Evolutionary conservation across 1,140 invertebrate species (phyloP).

Genomic region (Monochamus saltuarius): DNA sequence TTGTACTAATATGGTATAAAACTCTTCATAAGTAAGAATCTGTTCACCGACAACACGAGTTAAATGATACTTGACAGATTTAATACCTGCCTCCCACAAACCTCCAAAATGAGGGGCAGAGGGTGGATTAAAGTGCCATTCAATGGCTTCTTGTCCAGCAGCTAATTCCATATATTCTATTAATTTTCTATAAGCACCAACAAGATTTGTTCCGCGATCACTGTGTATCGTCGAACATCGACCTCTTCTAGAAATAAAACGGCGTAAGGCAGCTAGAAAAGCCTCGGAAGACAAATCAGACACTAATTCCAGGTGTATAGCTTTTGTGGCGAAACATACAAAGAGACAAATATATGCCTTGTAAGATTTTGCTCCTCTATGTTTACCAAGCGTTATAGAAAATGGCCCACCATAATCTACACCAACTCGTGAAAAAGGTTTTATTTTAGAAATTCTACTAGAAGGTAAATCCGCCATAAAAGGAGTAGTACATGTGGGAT

Average conservation of each 20-base stretch:
- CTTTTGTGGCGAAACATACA: slow-evolving; percentile 10
- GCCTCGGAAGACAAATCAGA: too few relatives aligned
- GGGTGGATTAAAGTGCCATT: neutral
- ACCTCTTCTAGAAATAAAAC: neutral
- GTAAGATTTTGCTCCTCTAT: slow-evolving; percentile 6
- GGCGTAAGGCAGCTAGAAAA: neutral
- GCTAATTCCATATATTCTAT: neutral
- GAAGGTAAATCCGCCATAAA: slow-evolving; percentile 14
- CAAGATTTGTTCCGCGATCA: neutral
- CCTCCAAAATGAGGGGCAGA: slow-evolving; percentile 1
- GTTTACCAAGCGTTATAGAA: slow-evolving; percentile 9
- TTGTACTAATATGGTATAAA: neutral
- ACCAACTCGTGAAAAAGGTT: slow-evolving; percentile 13
- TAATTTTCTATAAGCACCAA: neutral
- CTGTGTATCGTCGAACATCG: neutral
- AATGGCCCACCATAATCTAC: slow-evolving; percentile 19
- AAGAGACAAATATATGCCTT: too few relatives aligned
- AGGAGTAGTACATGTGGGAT: slow-evolving; percentile 3
- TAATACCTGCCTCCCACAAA: neutral
- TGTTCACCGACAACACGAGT: slow-evolving; percentile 1
- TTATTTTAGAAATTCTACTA: slow-evolving; percentile 4
- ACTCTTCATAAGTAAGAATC: neutral
- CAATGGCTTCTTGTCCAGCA: slow-evolving; percentile 1
- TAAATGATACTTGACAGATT: slow-evolving; percentile 5
- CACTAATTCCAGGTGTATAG: slow-evolving; percentile 8